Conservation (phyloP, 1,140 invertebrate genomes). For the Rhyzopertha dominica region DNA sequence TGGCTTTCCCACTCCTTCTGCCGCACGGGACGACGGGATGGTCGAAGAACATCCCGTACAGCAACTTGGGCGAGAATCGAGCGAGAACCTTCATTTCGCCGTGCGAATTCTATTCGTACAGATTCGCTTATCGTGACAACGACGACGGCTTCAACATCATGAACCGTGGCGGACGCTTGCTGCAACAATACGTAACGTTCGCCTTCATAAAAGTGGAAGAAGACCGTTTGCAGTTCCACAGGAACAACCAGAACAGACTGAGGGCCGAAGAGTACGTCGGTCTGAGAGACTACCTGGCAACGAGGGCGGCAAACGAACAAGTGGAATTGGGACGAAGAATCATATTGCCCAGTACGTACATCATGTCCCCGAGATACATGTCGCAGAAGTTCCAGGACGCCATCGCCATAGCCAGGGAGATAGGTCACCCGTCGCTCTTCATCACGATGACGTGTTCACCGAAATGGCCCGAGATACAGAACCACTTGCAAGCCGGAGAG, state of each 20-base stretch:
- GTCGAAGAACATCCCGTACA: no score
- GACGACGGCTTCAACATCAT: no score
- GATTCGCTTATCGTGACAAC: no score
- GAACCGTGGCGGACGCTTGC: no score
- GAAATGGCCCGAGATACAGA: constrained; percentile 47
- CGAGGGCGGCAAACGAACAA: constrained; percentile 9
- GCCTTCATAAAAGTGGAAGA: constrained; percentile 46
- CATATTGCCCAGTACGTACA: constrained; percentile 42
- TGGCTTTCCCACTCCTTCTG: no score
- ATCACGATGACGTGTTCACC: constrained; percentile 50
- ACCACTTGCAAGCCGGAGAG: constrained; percentile 36
- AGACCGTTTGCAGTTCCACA: constrained; percentile 39
- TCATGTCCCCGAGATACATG: constrained; percentile 44
- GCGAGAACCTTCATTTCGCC: no score
- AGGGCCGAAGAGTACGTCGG: constrained; percentile 41
- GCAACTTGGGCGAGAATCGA: no score
- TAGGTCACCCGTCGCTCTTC: constrained; percentile 45
- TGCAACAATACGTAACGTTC: no score
- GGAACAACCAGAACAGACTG: constrained; percentile 40
- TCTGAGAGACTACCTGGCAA: constrained; percentile 31
- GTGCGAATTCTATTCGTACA: no score
- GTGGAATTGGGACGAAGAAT: constrained; percentile 25
- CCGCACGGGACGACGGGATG: no score
- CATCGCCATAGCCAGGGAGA: constrained; percentile 42
- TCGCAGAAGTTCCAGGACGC: constrained; percentile 46